phyloP scores from a whole-genome alignment of 2,797 vertebrate species.

The Alosa sapidissima region DNA sequence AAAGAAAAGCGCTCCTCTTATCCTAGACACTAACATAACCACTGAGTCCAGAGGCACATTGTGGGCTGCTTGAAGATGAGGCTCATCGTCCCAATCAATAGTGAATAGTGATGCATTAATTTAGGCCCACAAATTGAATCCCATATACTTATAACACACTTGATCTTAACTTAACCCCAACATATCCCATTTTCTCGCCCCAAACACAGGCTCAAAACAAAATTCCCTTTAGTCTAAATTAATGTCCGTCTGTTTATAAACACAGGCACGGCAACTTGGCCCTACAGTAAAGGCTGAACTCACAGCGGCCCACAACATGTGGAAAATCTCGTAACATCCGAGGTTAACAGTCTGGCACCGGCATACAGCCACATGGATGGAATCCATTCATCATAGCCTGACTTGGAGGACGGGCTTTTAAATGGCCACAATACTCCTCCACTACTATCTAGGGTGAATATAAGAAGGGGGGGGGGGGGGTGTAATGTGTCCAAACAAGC shows the following conservation, averaged over 20 bases:
- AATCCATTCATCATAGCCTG: not conserved
- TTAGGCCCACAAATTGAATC: not conserved
- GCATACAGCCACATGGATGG: slow-evolving; percentile 1
- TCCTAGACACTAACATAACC: not conserved
- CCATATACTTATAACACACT: not conserved
- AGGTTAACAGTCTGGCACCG: slow-evolving; percentile 18
- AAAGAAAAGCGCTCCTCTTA: not conserved
- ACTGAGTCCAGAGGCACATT: not conserved
- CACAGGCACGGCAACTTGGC: not conserved
- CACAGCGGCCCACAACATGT: not conserved
- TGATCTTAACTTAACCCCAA: not conserved
- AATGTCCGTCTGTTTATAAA: slow-evolving; percentile 20
- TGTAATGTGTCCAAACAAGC: not conserved
- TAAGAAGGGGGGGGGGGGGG: not conserved
- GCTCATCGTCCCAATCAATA: not conserved
- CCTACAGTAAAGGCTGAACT: not conserved
- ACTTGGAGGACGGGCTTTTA: not conserved
- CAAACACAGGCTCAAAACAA: not conserved
- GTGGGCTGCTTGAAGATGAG: not conserved
- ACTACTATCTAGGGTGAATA: not conserved
- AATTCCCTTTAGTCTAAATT: not conserved
- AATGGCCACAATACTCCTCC: not conserved
- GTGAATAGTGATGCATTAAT: not conserved
- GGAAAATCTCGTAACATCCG: slow-evolving; percentile 20
- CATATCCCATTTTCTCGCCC: not conserved